phyloP scores from a whole-genome alignment of 2,797 vertebrate species.

The Eupleurogrammus muticus region DNA sequence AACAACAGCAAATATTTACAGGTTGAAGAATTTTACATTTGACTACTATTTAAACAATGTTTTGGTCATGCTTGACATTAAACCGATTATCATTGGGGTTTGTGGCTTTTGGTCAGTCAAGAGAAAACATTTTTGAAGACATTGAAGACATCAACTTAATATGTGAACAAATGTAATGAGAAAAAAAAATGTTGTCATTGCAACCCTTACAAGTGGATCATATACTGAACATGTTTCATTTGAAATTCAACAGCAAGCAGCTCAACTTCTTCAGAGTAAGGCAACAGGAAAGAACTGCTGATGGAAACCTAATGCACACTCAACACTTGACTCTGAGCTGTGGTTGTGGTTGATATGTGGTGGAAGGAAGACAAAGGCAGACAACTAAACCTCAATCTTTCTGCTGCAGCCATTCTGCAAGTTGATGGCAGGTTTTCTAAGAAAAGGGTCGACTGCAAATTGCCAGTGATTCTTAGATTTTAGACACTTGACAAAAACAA shows the following conservation, averaged over 20 bases:
- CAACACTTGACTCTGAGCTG: not conserved
- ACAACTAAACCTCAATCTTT: not conserved
- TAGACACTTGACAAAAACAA: not conserved
- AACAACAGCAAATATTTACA: no score
- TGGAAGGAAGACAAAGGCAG: not conserved
- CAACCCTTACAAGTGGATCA: not conserved
- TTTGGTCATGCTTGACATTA: no score
- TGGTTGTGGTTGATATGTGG: conserved; percentile 31
- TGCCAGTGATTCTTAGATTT: no score
- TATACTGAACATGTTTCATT: not conserved
- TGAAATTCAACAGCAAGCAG: conserved; percentile 7
- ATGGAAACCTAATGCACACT: not conserved
- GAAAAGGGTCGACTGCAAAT: not conserved
- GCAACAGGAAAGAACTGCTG: conserved; percentile 25
- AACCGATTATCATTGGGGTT: no score
- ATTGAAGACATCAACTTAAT: no score
- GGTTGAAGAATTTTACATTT: no score
- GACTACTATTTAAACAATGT: no score
- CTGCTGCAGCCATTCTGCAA: not conserved
- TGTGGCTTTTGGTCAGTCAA: no score
- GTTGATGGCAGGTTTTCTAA: not conserved
- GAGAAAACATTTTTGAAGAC: no score
- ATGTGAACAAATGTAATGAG: no score
- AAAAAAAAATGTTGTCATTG: no score
- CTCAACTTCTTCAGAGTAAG: conserved; percentile 20